Evolutionary conservation across 2,888 invertebrate species (phyloP).

Genomic region (Lithophane ornitopus): DNA sequence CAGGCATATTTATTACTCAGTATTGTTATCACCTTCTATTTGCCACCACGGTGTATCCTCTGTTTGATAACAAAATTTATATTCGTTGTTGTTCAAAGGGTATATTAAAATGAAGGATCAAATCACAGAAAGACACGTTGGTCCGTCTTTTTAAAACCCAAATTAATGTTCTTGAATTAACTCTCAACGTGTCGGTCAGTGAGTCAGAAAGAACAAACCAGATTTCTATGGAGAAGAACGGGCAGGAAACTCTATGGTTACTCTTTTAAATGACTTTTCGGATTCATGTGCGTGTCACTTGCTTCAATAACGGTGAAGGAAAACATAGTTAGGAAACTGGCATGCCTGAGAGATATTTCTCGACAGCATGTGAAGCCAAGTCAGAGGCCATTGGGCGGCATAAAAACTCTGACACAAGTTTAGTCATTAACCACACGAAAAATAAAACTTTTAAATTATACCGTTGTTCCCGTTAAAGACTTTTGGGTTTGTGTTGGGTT

Average conservation of each 20-base stretch:
- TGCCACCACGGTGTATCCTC: conserved; percentile 87
- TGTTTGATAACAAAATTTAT: conserved; percentile 77
- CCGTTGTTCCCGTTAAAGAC: no score
- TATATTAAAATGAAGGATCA: background rate
- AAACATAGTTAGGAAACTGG: no score
- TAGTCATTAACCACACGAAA: no score
- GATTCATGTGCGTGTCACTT: no score
- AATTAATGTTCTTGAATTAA: background rate
- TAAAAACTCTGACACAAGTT: no score
- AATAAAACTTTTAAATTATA: no score
- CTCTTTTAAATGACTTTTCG: no score
- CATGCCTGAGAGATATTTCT: no score
- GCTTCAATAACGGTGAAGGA: no score
- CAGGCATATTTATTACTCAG: conserved; percentile 58
- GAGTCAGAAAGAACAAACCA: no score
- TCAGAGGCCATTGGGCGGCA: no score
- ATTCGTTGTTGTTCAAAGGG: conserved; percentile 33
- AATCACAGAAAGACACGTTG: conserved; percentile 11
- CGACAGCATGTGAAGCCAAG: no score
- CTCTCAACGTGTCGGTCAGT: background rate
- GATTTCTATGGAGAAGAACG: background rate
- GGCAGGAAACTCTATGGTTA: background rate
- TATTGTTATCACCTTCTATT: conserved; percentile 85
- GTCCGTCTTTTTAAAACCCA: background rate
- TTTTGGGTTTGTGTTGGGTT: background rate